Evolutionary conservation across 1,140 invertebrate genomes (phyloP).

Genomic region (Ostrea edulis): DNA sequence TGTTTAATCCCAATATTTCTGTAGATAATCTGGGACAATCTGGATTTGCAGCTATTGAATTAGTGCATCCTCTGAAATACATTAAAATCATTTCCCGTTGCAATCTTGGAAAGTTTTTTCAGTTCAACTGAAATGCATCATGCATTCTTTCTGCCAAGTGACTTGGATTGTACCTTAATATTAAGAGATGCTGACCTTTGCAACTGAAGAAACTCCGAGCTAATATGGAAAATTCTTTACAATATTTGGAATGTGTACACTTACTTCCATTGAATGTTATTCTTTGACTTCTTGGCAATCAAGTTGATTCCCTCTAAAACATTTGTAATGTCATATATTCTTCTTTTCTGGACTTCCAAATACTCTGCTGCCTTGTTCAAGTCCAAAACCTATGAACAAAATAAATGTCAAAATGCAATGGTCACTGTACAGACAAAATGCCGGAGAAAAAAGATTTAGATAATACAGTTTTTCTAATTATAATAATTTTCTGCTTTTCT

Average conservation of each 20-base stretch:
- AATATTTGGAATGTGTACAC: conserved; percentile 47
- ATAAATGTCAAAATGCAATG: not conserved
- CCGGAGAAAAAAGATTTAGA: no score
- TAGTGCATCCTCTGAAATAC: conserved; percentile 70
- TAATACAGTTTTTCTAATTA: no score
- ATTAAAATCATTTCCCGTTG: no score
- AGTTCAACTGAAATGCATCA: no score
- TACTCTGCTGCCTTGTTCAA: conserved; percentile 91
- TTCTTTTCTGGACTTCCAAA: conserved; percentile 94
- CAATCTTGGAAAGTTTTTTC: no score
- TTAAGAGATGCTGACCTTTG: no score
- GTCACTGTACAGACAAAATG: no score
- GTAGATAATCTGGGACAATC: conserved; percentile 62
- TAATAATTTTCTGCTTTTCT: no score
- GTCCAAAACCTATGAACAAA: conserved; percentile 72
- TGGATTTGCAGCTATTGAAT: conserved; percentile 72
- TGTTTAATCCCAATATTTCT: conserved; percentile 71
- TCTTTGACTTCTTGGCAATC: conserved; percentile 98
- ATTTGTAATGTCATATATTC: conserved; percentile 99
- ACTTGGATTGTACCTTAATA: no score
- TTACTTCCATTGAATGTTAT: conserved; percentile 89
- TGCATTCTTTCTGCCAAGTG: no score
- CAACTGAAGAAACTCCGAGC: no score
- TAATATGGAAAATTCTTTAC: no score
- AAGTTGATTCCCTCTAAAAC: conserved; percentile 99